Conservation (phyloP, 2,113 vertebrate species). For the Callipepla californica region DNA sequence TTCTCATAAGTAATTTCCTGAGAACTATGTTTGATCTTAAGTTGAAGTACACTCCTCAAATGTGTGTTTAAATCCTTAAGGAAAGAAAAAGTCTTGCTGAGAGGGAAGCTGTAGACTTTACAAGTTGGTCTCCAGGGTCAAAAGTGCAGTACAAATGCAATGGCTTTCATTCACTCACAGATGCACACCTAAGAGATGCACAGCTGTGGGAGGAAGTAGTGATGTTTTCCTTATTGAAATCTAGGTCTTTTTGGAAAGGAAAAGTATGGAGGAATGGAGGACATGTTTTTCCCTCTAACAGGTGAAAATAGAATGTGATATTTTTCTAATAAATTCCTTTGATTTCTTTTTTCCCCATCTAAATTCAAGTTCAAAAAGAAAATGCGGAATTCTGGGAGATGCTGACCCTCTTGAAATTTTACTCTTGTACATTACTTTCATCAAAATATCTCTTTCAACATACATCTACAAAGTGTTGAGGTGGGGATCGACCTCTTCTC, state of each 20-base stretch:
- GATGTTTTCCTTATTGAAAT: background rate
- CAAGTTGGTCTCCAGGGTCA: background rate
- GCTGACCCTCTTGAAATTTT: background rate
- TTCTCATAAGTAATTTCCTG: background rate
- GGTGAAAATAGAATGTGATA: background rate
- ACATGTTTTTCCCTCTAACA: background rate
- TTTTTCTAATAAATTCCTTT: background rate
- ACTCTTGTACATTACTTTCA: background rate
- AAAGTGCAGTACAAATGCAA: background rate
- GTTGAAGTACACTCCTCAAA: background rate
- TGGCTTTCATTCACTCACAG: background rate
- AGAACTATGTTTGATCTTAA: background rate
- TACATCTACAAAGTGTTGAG: rapidly evolving
- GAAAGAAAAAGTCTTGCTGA: background rate
- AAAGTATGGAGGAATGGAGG: rapidly evolving
- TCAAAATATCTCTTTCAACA: background rate
- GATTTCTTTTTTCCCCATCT: background rate
- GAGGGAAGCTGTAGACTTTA: background rate
- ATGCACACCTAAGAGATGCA: background rate
- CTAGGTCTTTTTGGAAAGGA: background rate
- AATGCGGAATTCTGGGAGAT: background rate
- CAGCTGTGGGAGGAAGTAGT: background rate
- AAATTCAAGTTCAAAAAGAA: background rate
- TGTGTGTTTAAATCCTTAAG: background rate
- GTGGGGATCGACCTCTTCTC: too few species aligned